phyloP scores from a whole-genome alignment of 2,797 vertebrate genomes.

The Siniperca obscura region DNA sequence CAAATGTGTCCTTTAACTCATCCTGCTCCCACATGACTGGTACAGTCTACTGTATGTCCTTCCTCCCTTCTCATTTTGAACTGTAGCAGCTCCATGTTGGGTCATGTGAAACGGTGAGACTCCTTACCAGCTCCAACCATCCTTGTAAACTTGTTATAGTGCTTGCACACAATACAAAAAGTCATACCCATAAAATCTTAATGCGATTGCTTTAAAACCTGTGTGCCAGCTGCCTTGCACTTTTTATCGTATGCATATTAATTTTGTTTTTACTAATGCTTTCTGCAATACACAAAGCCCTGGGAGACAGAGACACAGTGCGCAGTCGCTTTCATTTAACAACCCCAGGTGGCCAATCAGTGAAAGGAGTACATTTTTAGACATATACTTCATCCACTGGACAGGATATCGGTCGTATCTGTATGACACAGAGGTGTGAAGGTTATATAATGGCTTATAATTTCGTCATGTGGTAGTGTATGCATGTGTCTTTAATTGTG shows the following conservation, averaged over 20 bases:
- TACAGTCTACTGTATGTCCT: neutral
- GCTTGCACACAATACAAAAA: conserved; percentile 12
- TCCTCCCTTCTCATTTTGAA: neutral
- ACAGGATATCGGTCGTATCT: conserved; percentile 4
- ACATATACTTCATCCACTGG: conserved; percentile 16
- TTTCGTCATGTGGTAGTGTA: conserved; percentile 8
- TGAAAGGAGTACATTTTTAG: conserved; percentile 21
- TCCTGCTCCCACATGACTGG: neutral
- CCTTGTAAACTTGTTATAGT: conserved; percentile 18
- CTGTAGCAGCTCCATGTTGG: neutral
- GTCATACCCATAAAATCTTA: conserved; percentile 28
- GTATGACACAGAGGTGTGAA: conserved; percentile 39
- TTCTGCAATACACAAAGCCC: neutral
- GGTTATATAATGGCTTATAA: conserved; percentile 23
- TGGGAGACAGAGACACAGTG: conserved; percentile 5
- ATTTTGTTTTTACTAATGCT: conserved; percentile 20
- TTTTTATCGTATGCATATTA: conserved; percentile 25
- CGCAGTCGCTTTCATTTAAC: conserved; percentile 16
- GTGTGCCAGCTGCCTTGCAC: neutral
- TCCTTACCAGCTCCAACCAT: conserved; percentile 11
- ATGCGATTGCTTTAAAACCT: conserved; percentile 27
- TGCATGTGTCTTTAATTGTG: conserved; percentile 39
- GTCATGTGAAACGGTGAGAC: conserved; percentile 2
- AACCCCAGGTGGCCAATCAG: conserved; percentile 19
- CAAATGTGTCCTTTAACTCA: no score